Evolutionary conservation across 2,113 vertebrate genomes (phyloP).

Genomic region (Lontra canadensis): DNA sequence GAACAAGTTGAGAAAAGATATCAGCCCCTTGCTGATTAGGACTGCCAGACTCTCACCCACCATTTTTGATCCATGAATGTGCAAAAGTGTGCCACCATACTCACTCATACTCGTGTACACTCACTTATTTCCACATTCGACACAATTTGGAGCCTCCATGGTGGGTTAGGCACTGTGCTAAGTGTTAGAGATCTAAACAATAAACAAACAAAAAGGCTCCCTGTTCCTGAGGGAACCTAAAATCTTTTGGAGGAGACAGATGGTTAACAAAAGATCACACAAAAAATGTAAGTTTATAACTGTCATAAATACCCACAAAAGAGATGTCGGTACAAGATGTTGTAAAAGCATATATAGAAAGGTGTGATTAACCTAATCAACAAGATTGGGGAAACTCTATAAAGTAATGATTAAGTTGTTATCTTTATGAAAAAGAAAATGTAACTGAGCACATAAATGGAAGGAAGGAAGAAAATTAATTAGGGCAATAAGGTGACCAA

Average conservation of each 20-base stretch:
- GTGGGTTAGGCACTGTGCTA: neutral
- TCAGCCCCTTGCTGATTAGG: neutral
- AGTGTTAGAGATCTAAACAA: neutral
- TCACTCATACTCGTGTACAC: neutral
- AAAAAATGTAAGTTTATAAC: neutral
- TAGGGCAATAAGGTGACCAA: neutral
- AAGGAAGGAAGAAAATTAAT: neutral
- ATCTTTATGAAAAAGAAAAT: neutral
- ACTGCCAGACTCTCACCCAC: too few species aligned
- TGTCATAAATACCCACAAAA: neutral
- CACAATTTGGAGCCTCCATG: neutral
- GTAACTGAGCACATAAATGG: neutral
- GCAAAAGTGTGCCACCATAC: neutral
- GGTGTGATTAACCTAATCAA: neutral
- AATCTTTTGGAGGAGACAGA: neutral
- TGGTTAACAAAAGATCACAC: neutral
- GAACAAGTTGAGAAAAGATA: neutral
- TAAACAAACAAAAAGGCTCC: neutral
- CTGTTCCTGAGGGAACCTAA: neutral
- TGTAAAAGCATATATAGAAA: neutral
- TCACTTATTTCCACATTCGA: neutral
- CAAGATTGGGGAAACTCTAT: neutral
- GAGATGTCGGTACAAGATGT: neutral
- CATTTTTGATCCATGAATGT: neutral
- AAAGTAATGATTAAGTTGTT: neutral